Percentiles rank a stretch among this genome's conserved stretches.
These are phyloP conservation scores for Sebastes aleutianus DNA, from an alignment of 2,797 vertebrate species.

Conservation along the genomic window DNA sequence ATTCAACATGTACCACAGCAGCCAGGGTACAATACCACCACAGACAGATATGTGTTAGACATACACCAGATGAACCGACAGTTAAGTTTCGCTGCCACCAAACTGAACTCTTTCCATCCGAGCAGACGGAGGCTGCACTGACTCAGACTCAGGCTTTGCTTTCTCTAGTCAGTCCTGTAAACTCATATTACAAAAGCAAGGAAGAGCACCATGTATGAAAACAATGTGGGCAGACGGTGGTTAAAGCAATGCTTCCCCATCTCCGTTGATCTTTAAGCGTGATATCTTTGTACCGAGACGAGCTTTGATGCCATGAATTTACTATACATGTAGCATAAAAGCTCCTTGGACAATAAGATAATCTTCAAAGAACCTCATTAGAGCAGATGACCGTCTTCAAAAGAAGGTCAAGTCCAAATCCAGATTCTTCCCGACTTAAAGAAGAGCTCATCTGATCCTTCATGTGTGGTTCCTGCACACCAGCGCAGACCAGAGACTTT, in stretches of 20 bases:
- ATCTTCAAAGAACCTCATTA: conserved; percentile 70
- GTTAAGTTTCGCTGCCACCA: conserved; percentile 46
- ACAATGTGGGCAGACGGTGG: conserved; percentile 25
- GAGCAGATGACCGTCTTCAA: conserved; percentile 55
- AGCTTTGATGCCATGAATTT: conserved; percentile 53
- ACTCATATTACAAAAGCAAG: conserved; percentile 35
- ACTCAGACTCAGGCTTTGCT: conserved; percentile 51
- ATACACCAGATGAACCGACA: conserved; percentile 48
- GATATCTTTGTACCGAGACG: not conserved
- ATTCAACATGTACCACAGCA: conserved; percentile 10
- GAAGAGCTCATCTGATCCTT: conserved; percentile 56
- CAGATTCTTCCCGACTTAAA: conserved; percentile 43
- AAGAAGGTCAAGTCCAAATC: conserved; percentile 63
- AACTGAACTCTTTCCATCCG: conserved; percentile 26
- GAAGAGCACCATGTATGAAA: conserved; percentile 23
- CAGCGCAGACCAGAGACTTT: conserved; percentile 39
- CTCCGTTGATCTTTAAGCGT: conserved; percentile 18
- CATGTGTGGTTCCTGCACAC: conserved; percentile 47
- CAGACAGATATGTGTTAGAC: conserved; percentile 42
- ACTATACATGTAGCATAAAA: conserved; percentile 50
- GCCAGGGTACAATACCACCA: conserved; percentile 10
- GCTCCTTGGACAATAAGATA: conserved; percentile 50
- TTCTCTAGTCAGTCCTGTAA: conserved; percentile 33
- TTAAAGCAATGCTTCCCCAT: conserved; percentile 18
- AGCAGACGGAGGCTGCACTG: conserved; percentile 25